Base-by-base conservation (phyloP, 2,888 invertebrate genomes). In the Parnassius orleans region DNA sequence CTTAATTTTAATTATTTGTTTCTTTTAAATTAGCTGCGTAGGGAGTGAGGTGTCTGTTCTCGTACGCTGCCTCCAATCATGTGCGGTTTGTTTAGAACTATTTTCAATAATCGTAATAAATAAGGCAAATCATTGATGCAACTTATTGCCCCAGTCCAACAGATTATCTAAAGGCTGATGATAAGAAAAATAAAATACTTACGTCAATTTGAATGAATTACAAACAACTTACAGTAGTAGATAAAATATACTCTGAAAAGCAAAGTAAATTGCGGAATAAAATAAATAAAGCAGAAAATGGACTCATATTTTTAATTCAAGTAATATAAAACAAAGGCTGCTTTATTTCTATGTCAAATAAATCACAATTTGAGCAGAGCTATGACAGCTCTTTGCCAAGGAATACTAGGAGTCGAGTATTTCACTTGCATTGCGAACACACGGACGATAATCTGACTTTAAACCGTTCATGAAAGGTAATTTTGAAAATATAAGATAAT, bases 281-380 rank as follows among this genome's bases (percentile, higher is more conserved):
- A 52, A 50, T 24, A 51, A 51, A 53, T 42, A 46, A 50, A 50
- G 15, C 44, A 10, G 15, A 14, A 50, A 61, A 53, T 14, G 53
- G 14, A 52, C 46, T 42, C 52, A 48, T 56, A 60, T 64, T 63
- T 64, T 24, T 53, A 61, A 64, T 61, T 64, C 41, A 19, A 51
- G 72, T 71, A 72, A 82, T 79, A 78, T 77, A 79, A 79, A 76
- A 74, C 69, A 71, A 71, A 75, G 68, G 72, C 69, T 78, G 76
- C 75, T 81, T 87, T 87, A 86, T 87, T 86, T 86, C 87, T 86
- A 86, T 86, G 79, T 80, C 76, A 74, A 82, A 87, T 88, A 88
- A 88, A 88, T 88, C 88, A 87, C 86, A 87, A 87, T 88, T 86
- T 84, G 76, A 78, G 81, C 78, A 83, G 81, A 83, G 83, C 84